Percentiles rank a stretch among this genome's conserved stretches.
These are phyloP conservation scores for Incurvaria masculella DNA, from an alignment of 2,888 invertebrate species.

Conservation along the genomic window DNA sequence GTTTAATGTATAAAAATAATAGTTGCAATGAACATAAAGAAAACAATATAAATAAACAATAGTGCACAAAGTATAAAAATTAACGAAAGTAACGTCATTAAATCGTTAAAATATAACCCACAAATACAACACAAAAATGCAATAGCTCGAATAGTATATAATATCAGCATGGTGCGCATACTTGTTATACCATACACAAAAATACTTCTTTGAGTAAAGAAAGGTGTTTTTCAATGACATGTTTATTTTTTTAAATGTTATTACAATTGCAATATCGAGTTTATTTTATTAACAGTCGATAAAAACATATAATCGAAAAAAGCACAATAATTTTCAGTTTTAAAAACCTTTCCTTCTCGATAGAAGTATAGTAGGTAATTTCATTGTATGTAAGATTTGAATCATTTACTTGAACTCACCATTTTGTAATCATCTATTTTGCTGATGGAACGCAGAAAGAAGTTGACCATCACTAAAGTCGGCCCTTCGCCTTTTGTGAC, in stretches of 20 bases:
- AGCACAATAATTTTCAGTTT: no score
- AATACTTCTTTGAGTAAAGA: no score
- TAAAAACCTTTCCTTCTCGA: conserved; percentile 40
- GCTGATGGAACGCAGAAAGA: conserved; percentile 96
- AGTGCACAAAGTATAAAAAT: conserved; percentile 18
- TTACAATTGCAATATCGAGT: no score
- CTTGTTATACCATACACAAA: neutral
- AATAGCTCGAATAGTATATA: conserved; percentile 1
- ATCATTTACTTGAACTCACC: conserved; percentile 79
- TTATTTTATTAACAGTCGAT: no score
- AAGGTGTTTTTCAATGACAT: no score
- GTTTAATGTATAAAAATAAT: neutral
- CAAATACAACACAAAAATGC: conserved; percentile 20
- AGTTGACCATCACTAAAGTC: conserved; percentile 89
- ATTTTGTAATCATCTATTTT: conserved; percentile 99
- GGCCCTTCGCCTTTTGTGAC: conserved; percentile 71
- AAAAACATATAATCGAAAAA: no score
- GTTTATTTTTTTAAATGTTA: no score
- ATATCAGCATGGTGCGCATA: neutral
- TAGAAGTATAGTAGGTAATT: conserved; percentile 28
- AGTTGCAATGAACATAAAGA: conserved; percentile 11
- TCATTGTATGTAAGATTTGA: no score
- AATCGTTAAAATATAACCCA: conserved; percentile 18
- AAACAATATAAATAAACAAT: conserved; percentile 18
- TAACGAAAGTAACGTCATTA: conserved; percentile 20